Conservation (phyloP, 2,113 vertebrate genomes). For the Fulica atra region DNA sequence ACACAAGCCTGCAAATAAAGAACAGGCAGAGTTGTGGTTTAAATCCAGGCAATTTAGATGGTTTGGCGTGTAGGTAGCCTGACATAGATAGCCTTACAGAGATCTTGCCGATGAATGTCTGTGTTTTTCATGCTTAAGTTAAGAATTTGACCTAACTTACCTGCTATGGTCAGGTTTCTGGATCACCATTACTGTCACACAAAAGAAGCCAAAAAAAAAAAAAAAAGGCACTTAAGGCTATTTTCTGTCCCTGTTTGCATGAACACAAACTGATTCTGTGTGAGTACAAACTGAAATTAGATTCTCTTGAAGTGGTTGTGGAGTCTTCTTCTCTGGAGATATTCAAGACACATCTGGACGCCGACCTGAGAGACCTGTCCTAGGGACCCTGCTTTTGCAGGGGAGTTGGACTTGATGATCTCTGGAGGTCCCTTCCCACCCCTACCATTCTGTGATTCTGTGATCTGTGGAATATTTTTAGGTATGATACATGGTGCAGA, state of each 20-base stretch:
- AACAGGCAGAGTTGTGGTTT: background rate
- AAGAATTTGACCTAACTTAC: background rate
- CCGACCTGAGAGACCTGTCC: too few species aligned
- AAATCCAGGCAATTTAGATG: background rate
- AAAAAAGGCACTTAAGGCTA: background rate
- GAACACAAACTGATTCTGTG: background rate
- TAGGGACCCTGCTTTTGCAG: too few species aligned
- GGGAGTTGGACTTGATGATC: too few species aligned
- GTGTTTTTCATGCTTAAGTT: background rate
- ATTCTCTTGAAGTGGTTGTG: background rate
- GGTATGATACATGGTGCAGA: background rate
- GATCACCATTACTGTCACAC: background rate
- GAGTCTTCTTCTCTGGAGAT: too few species aligned
- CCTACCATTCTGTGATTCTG: too few species aligned
- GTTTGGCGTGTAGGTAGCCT: background rate
- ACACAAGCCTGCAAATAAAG: background rate
- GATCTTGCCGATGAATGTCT: background rate
- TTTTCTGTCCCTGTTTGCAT: background rate
- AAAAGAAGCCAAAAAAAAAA: background rate
- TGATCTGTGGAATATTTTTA: background rate
- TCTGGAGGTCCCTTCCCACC: too few species aligned
- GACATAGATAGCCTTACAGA: background rate
- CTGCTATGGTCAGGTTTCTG: background rate
- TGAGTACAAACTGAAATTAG: background rate
- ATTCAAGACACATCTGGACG: too few species aligned